These are phyloP conservation scores for Rynchops niger DNA, from an alignment of 2,113 vertebrate species.

Conservation along the genomic window DNA sequence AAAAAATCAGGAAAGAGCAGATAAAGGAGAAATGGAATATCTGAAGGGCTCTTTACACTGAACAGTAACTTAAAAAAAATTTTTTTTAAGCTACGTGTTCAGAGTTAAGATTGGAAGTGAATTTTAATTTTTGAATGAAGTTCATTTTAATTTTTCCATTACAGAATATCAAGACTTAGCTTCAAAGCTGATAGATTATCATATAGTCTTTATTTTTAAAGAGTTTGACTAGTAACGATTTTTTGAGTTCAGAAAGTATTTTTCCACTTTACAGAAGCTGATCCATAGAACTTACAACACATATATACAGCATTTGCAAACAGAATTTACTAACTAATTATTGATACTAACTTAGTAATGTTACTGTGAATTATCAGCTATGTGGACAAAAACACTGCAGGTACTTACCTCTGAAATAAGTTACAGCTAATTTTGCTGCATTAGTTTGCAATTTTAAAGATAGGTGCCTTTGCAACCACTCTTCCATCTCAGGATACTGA, in stretches of 20 bases:
- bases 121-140: background rate
- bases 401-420: background rate
- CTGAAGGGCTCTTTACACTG: background rate
- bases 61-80: background rate
- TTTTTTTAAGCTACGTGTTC: background rate
- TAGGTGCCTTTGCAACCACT: background rate
- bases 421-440: background rate
- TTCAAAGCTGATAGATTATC: background rate
- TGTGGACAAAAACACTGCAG: background rate
- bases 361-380: background rate
- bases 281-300: background rate
- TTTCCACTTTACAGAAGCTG: background rate
- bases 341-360: too few species aligned
- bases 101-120: background rate
- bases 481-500: background rate
- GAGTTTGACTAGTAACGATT: background rate
- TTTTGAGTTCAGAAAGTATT: background rate
- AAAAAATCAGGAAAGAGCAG: background rate
- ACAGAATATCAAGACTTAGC: background rate
- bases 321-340: background rate
- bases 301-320: background rate
- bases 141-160: background rate
- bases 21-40: background rate
- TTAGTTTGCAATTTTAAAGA: background rate
- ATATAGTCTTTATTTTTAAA: background rate